Conservation (phyloP, 1,140 invertebrate species). For the Pogonomyrmex californicus region DNA sequence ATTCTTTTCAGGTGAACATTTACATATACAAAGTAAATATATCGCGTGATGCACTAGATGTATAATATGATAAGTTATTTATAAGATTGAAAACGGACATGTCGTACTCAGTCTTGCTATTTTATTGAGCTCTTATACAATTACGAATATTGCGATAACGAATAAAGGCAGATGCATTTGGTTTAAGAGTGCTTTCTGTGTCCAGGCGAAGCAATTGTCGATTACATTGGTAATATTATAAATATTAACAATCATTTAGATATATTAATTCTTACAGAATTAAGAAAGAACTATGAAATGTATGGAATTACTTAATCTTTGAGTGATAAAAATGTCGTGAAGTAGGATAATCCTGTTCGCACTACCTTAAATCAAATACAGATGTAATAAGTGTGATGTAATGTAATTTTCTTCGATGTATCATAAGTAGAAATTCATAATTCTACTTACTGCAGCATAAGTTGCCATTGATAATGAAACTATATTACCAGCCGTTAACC, state of each 20-base stretch:
- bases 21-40: no score
- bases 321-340: conserved; percentile 26
- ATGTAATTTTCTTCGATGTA: neutral
- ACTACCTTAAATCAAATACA: neutral
- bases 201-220: no score
- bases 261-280: neutral
- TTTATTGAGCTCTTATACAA: no score
- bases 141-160: no score
- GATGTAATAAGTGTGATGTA: neutral
- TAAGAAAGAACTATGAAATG: neutral
- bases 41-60: no score
- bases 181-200: no score
- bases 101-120: no score
- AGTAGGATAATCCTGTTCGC: neutral
- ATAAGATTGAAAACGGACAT: no score
- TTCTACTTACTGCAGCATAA: neutral
- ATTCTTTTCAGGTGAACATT: neutral
- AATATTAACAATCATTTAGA: no score
- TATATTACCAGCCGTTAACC: conserved; percentile 16
- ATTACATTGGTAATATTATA: neutral
- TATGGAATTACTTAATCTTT: neutral
- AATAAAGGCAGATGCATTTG: no score
- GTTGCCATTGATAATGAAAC: neutral
- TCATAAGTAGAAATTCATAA: neutral
- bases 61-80: no score